Evolutionary conservation across 2,888 invertebrate genomes (phyloP), one percentile per base, ranked within the genome.

Genomic region (Limnephilus rhombicus): DNA sequence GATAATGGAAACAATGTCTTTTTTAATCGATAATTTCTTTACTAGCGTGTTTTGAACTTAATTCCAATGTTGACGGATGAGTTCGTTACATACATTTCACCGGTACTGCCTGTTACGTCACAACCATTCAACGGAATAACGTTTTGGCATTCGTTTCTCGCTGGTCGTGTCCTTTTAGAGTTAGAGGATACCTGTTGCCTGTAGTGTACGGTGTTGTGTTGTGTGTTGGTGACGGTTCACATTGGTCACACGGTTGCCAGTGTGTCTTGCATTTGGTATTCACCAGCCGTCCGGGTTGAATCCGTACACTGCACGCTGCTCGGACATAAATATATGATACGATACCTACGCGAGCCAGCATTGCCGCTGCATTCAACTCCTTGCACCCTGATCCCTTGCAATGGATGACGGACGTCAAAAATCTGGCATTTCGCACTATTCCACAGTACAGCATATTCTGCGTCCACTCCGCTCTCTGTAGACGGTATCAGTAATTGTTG

Each of bases 81-180:
- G 90, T 82, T 82, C 29, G 53, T 31, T 80, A 18, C 86, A 15
- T 68, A 41, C 41, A 29, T 89, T 29, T 81, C 89, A 24, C 45
- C 34, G 82, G 89, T 53, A 80, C 45, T 81, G 80, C 53, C 87
- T 49, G 93, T 85, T 89, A 87, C 90, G 93, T 92, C 90, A 91
- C 92, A 90, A 83, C 91, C 89, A 90, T 90, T 92, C 87, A 92
- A 49, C 87, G 90, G 88, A 92, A 90, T 86, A 90, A 90, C 92
- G 92, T 92, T 92, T 93, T 92, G 93, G 92, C 92, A 93, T 93
- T 93, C 93, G 87, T 91, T 91, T 92, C 93, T 92, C 92, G 93
- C 88, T 85, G 87, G 82, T 88, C 85, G 90, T 91, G 92, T 92
- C 92, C 93, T 93, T 93, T 92, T 93, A 93, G 90, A 93, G 93